phyloP scores from a whole-genome alignment of 2,888 invertebrate species.

The Chromoteleia sp. region DNA sequence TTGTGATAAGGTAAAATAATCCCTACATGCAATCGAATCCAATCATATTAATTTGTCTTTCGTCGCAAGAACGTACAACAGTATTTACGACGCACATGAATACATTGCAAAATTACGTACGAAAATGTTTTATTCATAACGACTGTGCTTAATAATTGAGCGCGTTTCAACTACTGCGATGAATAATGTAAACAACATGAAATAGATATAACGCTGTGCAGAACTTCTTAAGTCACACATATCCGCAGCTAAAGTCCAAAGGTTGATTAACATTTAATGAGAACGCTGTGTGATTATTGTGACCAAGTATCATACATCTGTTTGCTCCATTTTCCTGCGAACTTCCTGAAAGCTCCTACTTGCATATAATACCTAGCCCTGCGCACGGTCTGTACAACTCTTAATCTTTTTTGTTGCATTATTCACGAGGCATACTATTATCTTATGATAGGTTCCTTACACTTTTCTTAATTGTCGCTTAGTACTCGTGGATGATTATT shows the following conservation, averaged over 20 bases:
- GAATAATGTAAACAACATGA: constrained; percentile 59
- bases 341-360: constrained; percentile 54
- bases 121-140: constrained; percentile 43
- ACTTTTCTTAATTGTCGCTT: constrained; percentile 36
- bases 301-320: constrained; percentile 48
- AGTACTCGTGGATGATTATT: constrained; percentile 17
- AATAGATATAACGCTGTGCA: constrained; percentile 34
- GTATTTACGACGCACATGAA: no score
- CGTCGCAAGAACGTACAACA: no score
- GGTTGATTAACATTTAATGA: constrained; percentile 62
- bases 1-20: no score
- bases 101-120: constrained; percentile 30
- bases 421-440: constrained; percentile 44
- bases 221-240: constrained; percentile 57
- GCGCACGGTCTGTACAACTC: constrained; percentile 24
- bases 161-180: constrained; percentile 41
- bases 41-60: no score
- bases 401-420: constrained; percentile 39
- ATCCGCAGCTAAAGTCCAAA: constrained; percentile 44
- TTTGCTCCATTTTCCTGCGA: constrained; percentile 50
- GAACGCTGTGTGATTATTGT: constrained; percentile 57
- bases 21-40: no score
- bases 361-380: constrained; percentile 45
- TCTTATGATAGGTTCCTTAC: constrained; percentile 48
- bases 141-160: constrained; percentile 29